phyloP scores from a whole-genome alignment of 2,113 vertebrate species.

The Myxocyprinus asiaticus region DNA sequence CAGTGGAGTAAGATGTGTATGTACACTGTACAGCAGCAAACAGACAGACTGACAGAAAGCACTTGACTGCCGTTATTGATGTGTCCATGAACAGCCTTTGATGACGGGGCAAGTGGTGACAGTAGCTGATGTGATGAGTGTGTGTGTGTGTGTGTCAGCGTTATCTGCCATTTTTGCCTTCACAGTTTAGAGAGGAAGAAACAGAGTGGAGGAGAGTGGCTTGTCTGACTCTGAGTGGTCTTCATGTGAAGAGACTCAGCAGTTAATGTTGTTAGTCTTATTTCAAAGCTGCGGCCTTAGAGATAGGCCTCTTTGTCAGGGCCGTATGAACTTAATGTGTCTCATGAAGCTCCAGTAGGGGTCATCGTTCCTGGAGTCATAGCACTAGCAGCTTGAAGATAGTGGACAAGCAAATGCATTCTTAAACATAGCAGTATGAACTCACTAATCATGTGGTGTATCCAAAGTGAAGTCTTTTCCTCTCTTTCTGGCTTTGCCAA shows the following conservation, averaged over 20 bases:
- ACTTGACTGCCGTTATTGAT: conserved; percentile 41
- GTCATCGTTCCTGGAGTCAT: neutral
- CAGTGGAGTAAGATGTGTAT: conserved; percentile 32
- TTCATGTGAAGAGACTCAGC: conserved; percentile 37
- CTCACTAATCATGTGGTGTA: conserved; percentile 15
- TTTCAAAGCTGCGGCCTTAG: conserved; percentile 33
- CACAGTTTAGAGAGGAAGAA: conserved; percentile 1
- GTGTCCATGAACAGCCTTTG: conserved; percentile 38
- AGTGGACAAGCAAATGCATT: conserved; percentile 29
- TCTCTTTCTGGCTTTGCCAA: conserved; percentile 35
- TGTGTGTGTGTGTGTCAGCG: conserved; percentile 6
- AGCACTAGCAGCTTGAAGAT: neutral
- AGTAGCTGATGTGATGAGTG: conserved; percentile 18
- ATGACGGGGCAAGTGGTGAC: conserved; percentile 39
- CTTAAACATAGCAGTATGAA: conserved; percentile 40
- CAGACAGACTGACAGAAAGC: conserved; percentile 36
- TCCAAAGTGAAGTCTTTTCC: conserved; percentile 35
- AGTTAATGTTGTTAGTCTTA: conserved; percentile 59
- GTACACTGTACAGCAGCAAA: conserved; percentile 9
- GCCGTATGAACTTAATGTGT: conserved; percentile 30
- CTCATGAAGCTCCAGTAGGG: neutral
- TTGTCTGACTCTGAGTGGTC: conserved; percentile 45
- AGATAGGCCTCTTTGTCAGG: conserved; percentile 47
- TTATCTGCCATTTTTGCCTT: conserved; percentile 26
- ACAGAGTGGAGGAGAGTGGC: conserved; percentile 39